These are phyloP conservation scores for Drosophila murphyi DNA, from an alignment of 1,140 invertebrate genomes.

Conservation along the genomic window DNA sequence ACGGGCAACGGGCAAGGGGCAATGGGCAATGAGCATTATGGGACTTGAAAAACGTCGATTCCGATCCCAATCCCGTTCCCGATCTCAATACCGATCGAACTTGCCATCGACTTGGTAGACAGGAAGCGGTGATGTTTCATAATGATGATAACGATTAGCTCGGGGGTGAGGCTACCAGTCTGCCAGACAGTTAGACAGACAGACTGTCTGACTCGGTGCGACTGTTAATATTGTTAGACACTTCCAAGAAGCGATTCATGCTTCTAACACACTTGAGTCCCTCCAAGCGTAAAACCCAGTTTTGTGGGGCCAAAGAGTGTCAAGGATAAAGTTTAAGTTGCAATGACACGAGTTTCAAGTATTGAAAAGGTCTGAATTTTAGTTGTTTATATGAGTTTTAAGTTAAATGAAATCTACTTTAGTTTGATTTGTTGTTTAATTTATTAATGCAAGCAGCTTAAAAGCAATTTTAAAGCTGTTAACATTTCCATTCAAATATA, in stretches of 20 bases:
- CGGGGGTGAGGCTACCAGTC: slow-evolving; percentile 11
- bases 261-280: slow-evolving; percentile 22
- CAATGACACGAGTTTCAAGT: slow-evolving; percentile 24
- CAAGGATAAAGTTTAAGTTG: background rate
- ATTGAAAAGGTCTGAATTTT: background rate
- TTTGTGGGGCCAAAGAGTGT: slow-evolving; percentile 12
- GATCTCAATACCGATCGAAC: slow-evolving; percentile 41
- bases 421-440: no score
- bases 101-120: slow-evolving; percentile 34
- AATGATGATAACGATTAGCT: slow-evolving; percentile 38
- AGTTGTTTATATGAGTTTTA: background rate
- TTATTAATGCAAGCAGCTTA: no score
- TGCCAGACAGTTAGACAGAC: background rate
- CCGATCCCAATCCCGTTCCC: slow-evolving; percentile 47
- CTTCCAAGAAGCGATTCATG: slow-evolving; percentile 42
- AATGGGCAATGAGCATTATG: slow-evolving; percentile 25
- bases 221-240: slow-evolving; percentile 11
- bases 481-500: no score
- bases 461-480: no score
- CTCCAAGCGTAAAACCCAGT: slow-evolving; percentile 15
- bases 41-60: slow-evolving; percentile 31
- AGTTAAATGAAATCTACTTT: background rate
- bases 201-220: background rate
- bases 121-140: slow-evolving; percentile 52
- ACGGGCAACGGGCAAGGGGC: slow-evolving; percentile 27